These are phyloP conservation scores for Sciurus niger DNA, from an alignment of 2,113 vertebrate species.

Conservation along the genomic window DNA sequence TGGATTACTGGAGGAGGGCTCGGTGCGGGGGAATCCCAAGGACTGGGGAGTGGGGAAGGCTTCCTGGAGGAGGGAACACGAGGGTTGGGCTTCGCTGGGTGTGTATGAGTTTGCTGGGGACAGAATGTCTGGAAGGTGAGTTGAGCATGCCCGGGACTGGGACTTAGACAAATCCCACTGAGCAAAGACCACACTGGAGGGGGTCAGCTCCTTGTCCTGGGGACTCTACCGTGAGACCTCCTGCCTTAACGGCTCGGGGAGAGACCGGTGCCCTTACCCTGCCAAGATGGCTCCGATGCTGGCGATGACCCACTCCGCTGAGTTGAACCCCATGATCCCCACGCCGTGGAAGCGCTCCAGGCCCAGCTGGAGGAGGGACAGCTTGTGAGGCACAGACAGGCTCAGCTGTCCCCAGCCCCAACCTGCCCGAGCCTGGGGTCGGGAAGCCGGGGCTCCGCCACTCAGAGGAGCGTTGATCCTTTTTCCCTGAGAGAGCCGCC, in stretches of 20 bases:
- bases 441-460: not conserved
- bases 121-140: not conserved
- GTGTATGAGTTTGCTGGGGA: not conserved
- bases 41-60: not conserved
- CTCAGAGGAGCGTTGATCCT: not conserved
- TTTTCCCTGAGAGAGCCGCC: too few relatives aligned
- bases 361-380: constrained; percentile 87
- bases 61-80: not conserved
- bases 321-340: constrained; percentile 91
- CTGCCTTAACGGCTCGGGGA: rapidly evolving
- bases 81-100: not conserved
- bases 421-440: not conserved
- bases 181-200: not conserved
- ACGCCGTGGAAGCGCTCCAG: constrained; percentile 90
- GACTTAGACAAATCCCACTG: not conserved
- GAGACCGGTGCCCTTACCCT: constrained; percentile 84
- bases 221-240: not conserved
- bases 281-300: constrained; percentile 91
- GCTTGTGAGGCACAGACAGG: not conserved
- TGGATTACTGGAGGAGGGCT: not conserved
- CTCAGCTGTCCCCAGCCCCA: rapidly evolving
- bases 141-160: not conserved
- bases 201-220: not conserved
- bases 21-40: not conserved
- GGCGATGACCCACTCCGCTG: constrained; percentile 91